Evolutionary conservation across 2,113 vertebrate genomes (phyloP), one percentile per base, ranked within the genome.

Genomic region (Pygoscelis antarcticus): DNA sequence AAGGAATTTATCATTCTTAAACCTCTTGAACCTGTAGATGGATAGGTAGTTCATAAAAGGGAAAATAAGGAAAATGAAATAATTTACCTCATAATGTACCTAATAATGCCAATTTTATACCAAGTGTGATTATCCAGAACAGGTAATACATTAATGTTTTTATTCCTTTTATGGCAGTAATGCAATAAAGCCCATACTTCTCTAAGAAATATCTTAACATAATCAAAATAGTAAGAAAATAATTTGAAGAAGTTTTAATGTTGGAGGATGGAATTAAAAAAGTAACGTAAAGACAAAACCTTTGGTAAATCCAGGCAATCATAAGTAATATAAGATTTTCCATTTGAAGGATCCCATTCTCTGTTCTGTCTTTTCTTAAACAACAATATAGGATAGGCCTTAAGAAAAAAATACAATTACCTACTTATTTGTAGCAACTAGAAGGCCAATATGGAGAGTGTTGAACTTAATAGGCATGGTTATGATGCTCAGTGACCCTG

Each of bases 51-150:
- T 84, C 29, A 36, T 87, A 57, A 82, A 87, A 64, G 8, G 14
- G 9, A 75, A 83, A 96, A 81, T 90, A 90, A 87, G 81, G 83
- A 60, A 87, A 87, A 91, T 77, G 84, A 94, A 94, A 94, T 76
- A 26, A 85, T 91, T 90, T 95, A 16, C 70, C 27, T 89, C 23
- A 10, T 94, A 82, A 72, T 44, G 22, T 87, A 74, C 38, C 51
- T 84, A 84, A 91, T 91, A 94, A 94, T 69, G 40, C 18, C 21
- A 91, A 89, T 96, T 95, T 89, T 89, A 75, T 93, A 62, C 17
- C 20, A 68, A 64, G 15, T 92, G 52, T 86, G 49, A 87, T 95
- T 95, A 85, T 93, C 85, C 85, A 90, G 93, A 94, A 49, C 57
- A 76, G 60, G 83, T 93, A 74, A 76, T 69, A 66, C 9, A 29